Conservation (phyloP, 2,113 vertebrate genomes). For the Dolichotis patagonum region DNA sequence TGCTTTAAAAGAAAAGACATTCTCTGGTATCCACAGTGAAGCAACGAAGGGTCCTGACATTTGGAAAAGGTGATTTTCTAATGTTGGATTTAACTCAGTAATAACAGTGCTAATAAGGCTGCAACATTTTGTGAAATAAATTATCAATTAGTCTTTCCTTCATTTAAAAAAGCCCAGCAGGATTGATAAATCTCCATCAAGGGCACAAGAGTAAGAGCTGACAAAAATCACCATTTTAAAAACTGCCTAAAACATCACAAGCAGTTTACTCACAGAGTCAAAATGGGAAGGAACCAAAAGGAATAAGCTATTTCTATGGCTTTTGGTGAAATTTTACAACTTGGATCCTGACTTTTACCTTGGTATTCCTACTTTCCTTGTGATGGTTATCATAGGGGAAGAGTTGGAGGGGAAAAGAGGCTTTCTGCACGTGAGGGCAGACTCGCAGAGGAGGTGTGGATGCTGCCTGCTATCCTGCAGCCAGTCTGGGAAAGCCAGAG, state of each 20-base stretch:
- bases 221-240: not conserved
- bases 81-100: not conserved
- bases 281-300: not conserved
- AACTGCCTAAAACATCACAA: not conserved
- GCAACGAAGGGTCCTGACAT: not conserved
- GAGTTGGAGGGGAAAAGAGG: not conserved
- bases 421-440: not conserved
- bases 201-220: not conserved
- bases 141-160: constrained; percentile 13
- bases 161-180: not conserved
- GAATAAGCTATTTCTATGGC: not conserved
- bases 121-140: constrained; percentile 6
- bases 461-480: not conserved
- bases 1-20: not conserved
- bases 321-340: not conserved
- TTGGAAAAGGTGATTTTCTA: not conserved
- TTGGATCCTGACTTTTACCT: constrained; percentile 3
- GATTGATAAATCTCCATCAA: not conserved
- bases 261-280: not conserved
- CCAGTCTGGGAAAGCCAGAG: not conserved
- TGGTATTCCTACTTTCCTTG: not conserved
- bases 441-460: not conserved
- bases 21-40: not conserved
- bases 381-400: not conserved
- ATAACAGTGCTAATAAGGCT: not conserved